Conservation (phyloP, 2,888 invertebrate species). For the Bhutanitis thaidina region DNA sequence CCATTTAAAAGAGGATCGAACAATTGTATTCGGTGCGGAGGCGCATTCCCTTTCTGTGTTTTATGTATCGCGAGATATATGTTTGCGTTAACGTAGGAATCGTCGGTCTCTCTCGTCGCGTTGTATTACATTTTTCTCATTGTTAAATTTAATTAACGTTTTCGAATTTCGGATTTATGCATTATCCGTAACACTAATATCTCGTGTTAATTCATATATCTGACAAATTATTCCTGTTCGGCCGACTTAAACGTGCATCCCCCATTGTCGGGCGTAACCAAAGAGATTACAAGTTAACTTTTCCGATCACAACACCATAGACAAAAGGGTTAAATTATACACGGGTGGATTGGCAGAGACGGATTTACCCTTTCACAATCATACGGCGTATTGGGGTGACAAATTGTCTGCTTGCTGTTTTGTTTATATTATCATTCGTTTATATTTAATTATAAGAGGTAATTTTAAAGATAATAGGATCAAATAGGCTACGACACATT, state of each 20-base stretch:
- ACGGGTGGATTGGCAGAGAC: conserved; percentile 60
- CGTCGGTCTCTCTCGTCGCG: too few species aligned
- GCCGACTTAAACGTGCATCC: conserved; percentile 18
- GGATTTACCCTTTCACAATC: conserved; percentile 59
- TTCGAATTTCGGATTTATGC: too few species aligned
- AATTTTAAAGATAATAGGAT: too few species aligned
- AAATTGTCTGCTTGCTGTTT: conserved; percentile 57
- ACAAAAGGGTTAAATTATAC: conserved; percentile 73
- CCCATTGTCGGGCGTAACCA: conserved; percentile 40
- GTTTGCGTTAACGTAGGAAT: too few species aligned
- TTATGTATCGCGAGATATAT: too few species aligned
- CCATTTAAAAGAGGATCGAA: too few species aligned
- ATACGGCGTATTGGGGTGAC: conserved; percentile 55
- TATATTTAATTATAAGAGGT: conserved; percentile 6
- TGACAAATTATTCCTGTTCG: conserved; percentile 11
- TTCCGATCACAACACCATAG: conserved; percentile 74
- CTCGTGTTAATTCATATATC: conserved; percentile 6
- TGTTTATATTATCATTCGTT: conserved; percentile 27
- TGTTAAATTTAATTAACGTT: too few species aligned
- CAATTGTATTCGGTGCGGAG: too few species aligned
- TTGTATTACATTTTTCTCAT: too few species aligned
- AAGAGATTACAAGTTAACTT: conserved; percentile 76
- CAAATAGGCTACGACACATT: too few species aligned
- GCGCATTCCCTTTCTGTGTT: too few species aligned
- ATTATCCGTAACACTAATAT: not conserved